Conservation (phyloP, 1,140 invertebrate species). For the Delia radicum region DNA sequence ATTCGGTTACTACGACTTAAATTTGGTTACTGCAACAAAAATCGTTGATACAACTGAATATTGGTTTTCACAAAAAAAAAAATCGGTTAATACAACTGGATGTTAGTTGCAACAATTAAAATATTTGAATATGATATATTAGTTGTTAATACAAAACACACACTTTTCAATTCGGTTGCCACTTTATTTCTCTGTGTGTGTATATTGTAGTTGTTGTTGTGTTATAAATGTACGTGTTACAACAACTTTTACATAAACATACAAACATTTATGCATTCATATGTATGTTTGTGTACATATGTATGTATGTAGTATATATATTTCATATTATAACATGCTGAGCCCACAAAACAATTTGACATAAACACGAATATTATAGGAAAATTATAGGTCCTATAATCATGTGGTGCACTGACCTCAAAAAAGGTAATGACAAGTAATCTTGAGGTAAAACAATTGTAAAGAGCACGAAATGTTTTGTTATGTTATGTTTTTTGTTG, state of each 20-base stretch:
- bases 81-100: no score
- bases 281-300: background rate
- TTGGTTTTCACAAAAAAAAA: no score
- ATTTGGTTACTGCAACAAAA: no score
- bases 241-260: background rate
- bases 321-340: conserved; percentile 6
- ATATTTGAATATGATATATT: no score
- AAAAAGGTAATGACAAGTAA: conserved; percentile 24
- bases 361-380: conserved; percentile 24
- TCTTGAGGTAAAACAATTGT: conserved; percentile 11
- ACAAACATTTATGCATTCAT: background rate
- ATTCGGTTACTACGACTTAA: no score
- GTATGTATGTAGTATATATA: no score
- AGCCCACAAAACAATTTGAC: conserved; percentile 23
- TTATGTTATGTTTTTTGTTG: background rate
- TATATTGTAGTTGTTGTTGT: background rate
- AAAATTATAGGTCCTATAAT: conserved; percentile 20
- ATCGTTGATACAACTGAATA: no score
- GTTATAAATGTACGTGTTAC: background rate
- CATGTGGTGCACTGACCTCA: conserved; percentile 23
- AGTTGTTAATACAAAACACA: no score
- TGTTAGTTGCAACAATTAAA: no score
- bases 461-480: conserved; percentile 1
- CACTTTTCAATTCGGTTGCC: no score
- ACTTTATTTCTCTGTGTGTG: no score